Conservation (phyloP, 1,140 invertebrate genomes). For the Condylostylus longicornis region DNA sequence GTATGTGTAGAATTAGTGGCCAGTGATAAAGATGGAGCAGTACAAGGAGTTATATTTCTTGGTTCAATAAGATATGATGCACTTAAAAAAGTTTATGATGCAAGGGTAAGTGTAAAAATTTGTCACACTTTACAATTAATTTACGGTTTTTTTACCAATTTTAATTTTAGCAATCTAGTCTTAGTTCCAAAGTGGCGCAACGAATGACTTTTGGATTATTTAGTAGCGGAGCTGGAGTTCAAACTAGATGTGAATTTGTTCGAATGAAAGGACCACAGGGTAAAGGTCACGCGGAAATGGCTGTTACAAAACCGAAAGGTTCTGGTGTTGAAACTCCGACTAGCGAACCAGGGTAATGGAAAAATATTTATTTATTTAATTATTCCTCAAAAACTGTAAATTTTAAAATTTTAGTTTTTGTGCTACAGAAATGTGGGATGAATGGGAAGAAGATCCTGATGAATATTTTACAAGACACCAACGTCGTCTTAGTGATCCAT, state of each 20-base stretch:
- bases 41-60: slow-evolving; percentile 87
- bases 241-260: slow-evolving; percentile 89
- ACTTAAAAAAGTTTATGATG: slow-evolving; percentile 90
- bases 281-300: slow-evolving; percentile 97
- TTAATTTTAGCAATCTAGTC: slow-evolving; percentile 60
- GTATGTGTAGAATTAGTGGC: slow-evolving; percentile 95
- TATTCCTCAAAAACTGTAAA: slow-evolving; percentile 1
- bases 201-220: slow-evolving; percentile 90
- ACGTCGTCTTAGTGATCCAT: slow-evolving; percentile 82
- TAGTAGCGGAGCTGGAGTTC: slow-evolving; percentile 45
- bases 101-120: slow-evolving; percentile 54
- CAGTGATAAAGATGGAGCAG: slow-evolving; percentile 61
- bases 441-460: slow-evolving; percentile 73
- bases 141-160: slow-evolving; percentile 1
- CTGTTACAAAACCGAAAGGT: slow-evolving; percentile 79
- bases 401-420: slow-evolving; percentile 35
- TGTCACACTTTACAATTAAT: neutral
- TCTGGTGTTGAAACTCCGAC: slow-evolving; percentile 87
- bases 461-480: slow-evolving; percentile 66
- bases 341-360: slow-evolving; percentile 60
- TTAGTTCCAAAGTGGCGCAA: slow-evolving; percentile 88
- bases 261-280: slow-evolving; percentile 92
- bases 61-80: slow-evolving; percentile 96
- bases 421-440: slow-evolving; percentile 72
- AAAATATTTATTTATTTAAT: neutral